Base-by-base conservation (phyloP, 2,113 vertebrate species). In the Heliornis fulica region DNA sequence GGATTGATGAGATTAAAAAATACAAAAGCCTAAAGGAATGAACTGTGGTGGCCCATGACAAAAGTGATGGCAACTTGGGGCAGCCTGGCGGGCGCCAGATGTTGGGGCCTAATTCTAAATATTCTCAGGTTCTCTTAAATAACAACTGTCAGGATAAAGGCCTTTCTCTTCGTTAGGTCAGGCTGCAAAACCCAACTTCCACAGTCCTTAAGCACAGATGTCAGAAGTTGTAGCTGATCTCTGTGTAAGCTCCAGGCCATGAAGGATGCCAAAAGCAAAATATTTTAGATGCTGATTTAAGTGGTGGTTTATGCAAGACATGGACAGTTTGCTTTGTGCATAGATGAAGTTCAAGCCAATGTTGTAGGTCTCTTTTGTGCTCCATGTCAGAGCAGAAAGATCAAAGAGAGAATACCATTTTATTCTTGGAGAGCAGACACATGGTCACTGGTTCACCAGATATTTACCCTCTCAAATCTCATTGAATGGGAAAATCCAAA, bases 211-310 rank as follows among this genome's bases (percentile, higher is more conserved):
- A 74, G 29, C 29, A 61, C 51, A 46, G 21, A 43, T 80, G 71
- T 83, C 71, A 86, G 63, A 86, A 93, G 79, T 77, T 86, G 92
- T 54, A 92, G 50, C 59, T 86, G 79, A 93, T 95, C 92, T 94
- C 89, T 41, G 3, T 41, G 8, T 89, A 86, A 96, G 63, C 76
- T 86, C 63, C 0, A 0, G n/a, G 32, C 68, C 69, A 29, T 19
- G 74, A 88, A 74, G 10, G 59, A 83, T 53, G 54, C 63, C 86
- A 93, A 82, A 84, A 10, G 16, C 34, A 48, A 93, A 94, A 43
- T 68, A 91, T 26, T 56, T 82, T 20, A n/a, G 38, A 60, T 46
- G 21, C 21, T 21, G 31, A 46, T 82, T 82, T 40, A 40, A 95
- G 64, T 31, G 10, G 31, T 11, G 15, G 68, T 87, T 92, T 92